Base-by-base conservation (phyloP, 2,113 vertebrate genomes). In the Condylura cristata region DNA sequence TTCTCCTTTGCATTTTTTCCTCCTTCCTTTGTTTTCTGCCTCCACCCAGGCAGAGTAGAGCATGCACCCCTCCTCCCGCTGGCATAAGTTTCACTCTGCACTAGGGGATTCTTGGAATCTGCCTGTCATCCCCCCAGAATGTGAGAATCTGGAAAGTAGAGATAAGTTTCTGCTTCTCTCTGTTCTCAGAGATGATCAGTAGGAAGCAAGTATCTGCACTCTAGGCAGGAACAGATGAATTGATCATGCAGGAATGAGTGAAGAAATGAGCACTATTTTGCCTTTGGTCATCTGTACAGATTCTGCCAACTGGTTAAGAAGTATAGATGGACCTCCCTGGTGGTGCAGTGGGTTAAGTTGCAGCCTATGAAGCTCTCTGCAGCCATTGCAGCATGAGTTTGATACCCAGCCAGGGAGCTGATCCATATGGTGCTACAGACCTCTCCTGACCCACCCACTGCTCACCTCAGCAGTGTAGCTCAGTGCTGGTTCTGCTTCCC, bases 171-270 rank as follows among this genome's bases (percentile, higher is more conserved):
- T 61, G 6, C 26, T 60, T 89, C 6, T 58, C 74, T 70, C 51
- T 71, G 30, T 76, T 72, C 53, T 61, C 7, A 66, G 20, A 86
- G 39, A 51, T 87, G 41, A n/a, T 79, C 75, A 28, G 74, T 74
- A 28, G 13, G 24, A 84, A 3, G 12, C 61, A 30, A 51, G 14
- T n/a, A 6, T n/a, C 16, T 20, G 26, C 7, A 44, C 4, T 74
- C 6, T 0, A 65, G 3, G n/a, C 17, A 53, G 37, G 5, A 20
- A 30, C 0, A 7, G 53, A 34, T 30, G 34, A 60, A 32, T 39
- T 8, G 14, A 65, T 30, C 28, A 56, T 9, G 20, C 28, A 48
- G 20, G 46, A 61, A 48, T 37, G 17, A 41, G 71, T 18, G 12
- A 80, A 85, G 4, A 7, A 61, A 71, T 70, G 63, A 51, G 7